Evolutionary conservation across 2,797 vertebrate genomes (phyloP), one percentile per base, ranked within the genome.

Genomic region (Siniperca obscura): DNA sequence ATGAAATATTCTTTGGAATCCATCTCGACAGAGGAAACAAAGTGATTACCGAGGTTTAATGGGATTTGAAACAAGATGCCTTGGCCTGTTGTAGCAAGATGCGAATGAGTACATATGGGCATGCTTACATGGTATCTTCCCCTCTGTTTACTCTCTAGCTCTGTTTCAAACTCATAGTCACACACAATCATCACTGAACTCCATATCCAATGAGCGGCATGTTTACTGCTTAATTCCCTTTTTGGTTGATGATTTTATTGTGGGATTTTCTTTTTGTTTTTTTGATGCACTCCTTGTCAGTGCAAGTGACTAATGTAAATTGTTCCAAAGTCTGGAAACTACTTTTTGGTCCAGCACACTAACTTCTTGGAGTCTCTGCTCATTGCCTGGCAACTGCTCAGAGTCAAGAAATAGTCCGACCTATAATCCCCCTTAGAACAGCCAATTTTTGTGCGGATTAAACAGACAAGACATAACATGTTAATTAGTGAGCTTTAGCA

Each of bases 61-160:
- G 67, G 76, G 83, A 89, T 86, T 82, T 76, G 76, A 84, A 85
- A 87, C 76, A 76, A 82, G 87, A 87, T 82, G 83, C 68, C 70
- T 62, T 25, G 19, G 77, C 69, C 69, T 72, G 61, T 75, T 57
- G 53, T 46, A 56, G 68, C 12, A 42, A 81, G 70, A 69, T 8
- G 40, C 52, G 71, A 40, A 19, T 64, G 68, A 42, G 67, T 50
- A 48, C 79, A 72, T n/a, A 38, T 22, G 61, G 78, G 16, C 30
- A 1, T 36, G 62, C 22, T 84, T 61, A 21, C 65, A 44, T n/a
- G 7, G 53, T 13, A 7, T 71, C 70, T n/a, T 46, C 40, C 56
- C 30, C 40, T 46, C 38, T 66, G 61, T 76, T 84, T 70, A 34
- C 68, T 68, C 53, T 56, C 7, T 16, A 34, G 42, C 73, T 66